Base-by-base conservation (phyloP, 2,888 invertebrate species). In the Timema podura region DNA sequence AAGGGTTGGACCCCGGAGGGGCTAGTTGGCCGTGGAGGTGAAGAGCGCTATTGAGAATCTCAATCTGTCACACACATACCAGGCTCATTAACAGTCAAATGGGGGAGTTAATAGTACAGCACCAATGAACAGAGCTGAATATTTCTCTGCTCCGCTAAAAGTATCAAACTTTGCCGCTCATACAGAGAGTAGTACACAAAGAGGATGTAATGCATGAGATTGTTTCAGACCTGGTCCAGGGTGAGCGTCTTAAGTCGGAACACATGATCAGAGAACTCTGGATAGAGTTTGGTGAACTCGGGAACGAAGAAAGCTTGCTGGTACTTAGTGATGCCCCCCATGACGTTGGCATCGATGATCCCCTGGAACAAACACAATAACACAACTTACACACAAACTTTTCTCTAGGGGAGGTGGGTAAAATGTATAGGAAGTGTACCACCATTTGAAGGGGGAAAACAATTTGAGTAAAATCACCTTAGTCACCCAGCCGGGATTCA, bases 331-430 rank as follows among this genome's bases (percentile, higher is more conserved):
- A 96, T 91, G 13, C 97, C 97, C 3, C 97, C 95, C 87, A 95
- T 95, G 0, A 98, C 97, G 77, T 95, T 96, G 0, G 98, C 96
- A 82, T 97, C 96, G 74, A 97, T 95, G 48, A 96, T 94, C 2
- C 97, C 97, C 79, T 85, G 79, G 46, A 74, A 73, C 66, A 10
- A 65, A 68, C 13, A 48, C n/a, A 65, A 48, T 11, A 11, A 51
- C 51, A 72, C 57, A 49, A n/a, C 16, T 47, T 11, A 64, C 5
- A 2, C 7, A 3, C 44, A 45, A 9, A 8, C 45, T 10, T 64
- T 64, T 16, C 30, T 9, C 30, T 3, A 30, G 30, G 30, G 30
- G 51, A 49, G 11, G 11, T 11, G 10, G 51, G 51, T 11, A n/a
- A 59, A 9, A 61, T 44, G 7, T 9, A 11, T 15, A 16, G n/a